These are phyloP conservation scores for Actinostola sp. DNA, from an alignment of 92 coral and sea anemone species.

Conservation along the genomic window DNA sequence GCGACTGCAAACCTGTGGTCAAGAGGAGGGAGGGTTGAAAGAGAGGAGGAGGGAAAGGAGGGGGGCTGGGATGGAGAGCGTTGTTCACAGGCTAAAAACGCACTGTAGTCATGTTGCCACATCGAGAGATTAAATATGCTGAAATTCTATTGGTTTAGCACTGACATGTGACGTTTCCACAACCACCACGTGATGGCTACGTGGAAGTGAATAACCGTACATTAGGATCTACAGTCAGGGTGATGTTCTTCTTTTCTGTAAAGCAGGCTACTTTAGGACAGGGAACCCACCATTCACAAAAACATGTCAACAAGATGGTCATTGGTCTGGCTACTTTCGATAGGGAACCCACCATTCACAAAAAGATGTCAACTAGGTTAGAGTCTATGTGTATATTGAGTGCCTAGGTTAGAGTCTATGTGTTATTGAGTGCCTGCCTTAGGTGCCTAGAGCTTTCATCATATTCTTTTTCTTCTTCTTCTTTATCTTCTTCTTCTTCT, in stretches of 20 bases:
- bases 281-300: conserved; percentile 28
- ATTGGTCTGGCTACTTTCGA: conserved; percentile 58
- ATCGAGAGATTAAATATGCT: too few species aligned
- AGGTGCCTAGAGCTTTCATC: too few species aligned
- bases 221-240: conserved; percentile 40
- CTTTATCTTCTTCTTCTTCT: too few species aligned
- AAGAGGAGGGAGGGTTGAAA: too few species aligned
- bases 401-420: background rate
- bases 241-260: too few species aligned
- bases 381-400: conserved; percentile 8
- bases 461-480: too few species aligned
- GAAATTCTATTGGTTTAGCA: conserved; percentile 2
- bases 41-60: too few species aligned
- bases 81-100: background rate
- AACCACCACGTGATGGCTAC: conserved; percentile 52
- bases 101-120: background rate
- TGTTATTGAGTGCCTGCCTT: too few species aligned
- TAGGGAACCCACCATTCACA: conserved; percentile 24
- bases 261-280: conserved; percentile 51
- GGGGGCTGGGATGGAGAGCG: background rate
- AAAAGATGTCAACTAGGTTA: conserved; percentile 25
- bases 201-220: conserved; percentile 22
- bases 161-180: conserved; percentile 26
- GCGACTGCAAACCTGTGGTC: too few species aligned
- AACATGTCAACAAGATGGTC: conserved; percentile 44